Base-by-base conservation (phyloP, 2,888 invertebrate species). In the Pardosa pseudoannulata region DNA sequence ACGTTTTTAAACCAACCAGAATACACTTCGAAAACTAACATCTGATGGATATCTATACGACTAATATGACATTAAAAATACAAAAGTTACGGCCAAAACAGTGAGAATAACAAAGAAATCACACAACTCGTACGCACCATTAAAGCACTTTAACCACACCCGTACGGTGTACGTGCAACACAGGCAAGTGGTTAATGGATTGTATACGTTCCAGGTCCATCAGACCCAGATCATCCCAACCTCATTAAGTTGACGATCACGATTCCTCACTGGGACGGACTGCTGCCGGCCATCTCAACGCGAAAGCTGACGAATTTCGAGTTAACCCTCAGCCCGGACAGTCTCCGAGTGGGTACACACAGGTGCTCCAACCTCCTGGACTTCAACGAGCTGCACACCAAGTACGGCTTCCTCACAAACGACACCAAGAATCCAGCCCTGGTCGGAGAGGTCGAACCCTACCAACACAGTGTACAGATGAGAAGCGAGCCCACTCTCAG, bases 201-300 rank as follows among this genome's bases (percentile, higher is more conserved):
- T n/a, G n/a, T n/a, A n/a, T n/a, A 36, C 9, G 5, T 36, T 88
- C 0, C 88, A 91, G 91, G 91, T 36, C 85, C 90, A 5, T 90
- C 90, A 70, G 91, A 91, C 85, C 89, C 88, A 2, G 88, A 89
- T 0, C 89, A 91, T 86, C 90, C 91, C 2, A 91, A 91, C 89
- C 90, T 90, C 65, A 90, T 92, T 9, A 89, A 89, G 23, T 81
- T 92, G 41, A 90, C 90, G 3, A 90, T 92, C 7, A 89, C 89
- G 16, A 89, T 92, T 50, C 92, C 91, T 0, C 92, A 92, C 88
- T 90, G 90, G 73, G 92, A 92, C 88, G 92, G 92, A 23, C 90
- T 92, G 90, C 83, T 92, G 23, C 92, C 92, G 0, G 90, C 90
- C 27, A 89, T 92, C 29, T 91, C 92, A 11, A 92, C 92, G 0